Base-by-base conservation (phyloP, 2,113 vertebrate species). In the Rhinoptilus africanus region DNA sequence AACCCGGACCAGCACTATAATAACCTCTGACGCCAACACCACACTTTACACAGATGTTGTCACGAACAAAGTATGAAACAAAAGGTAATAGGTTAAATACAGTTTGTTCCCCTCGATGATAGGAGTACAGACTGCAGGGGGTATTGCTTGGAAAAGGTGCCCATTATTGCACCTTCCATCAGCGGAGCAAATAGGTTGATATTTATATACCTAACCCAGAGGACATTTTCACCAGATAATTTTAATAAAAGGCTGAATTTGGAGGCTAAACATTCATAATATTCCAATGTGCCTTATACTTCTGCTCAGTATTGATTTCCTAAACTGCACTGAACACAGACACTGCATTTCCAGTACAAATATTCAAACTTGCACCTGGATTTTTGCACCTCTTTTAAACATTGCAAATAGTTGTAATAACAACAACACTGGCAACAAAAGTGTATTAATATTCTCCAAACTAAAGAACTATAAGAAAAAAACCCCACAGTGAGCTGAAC, bases 401-500 rank as follows among this genome's bases (percentile, higher is more conserved):
- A 89, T n/a, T 27, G 39, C 51, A 76, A 86, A 89, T 28, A 79
- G 45, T 27, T 50, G 26, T 26, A 85, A 37, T 19, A 66, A 80
- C 59, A 87, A 19, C 22, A 68, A 7, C 12, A 19, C 12, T 7
- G 50, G 84, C 60, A 91, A 81, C 60, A 72, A 53, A 74, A 56
- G 24, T 43, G 69, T 76, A 87, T 71, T 75, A 92, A 88, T 76
- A 39, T 34, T 56, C 74, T 83, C 39, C 57, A 48, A 80, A 88
- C 72, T 89, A 96, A 96, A 62, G 89, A 84, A 74, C 30, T 68
- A 8, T 34, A 67, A 50, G 59, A 71, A 94, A 66, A 59, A 87
- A 91, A 26, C 18, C 60, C 74, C 88, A 50, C 71, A 45, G 86
- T 71, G 91, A 96, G 79, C 63, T 86, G 94, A 96, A 96, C n/a